Conservation (phyloP, 2,888 invertebrate genomes). For the Anthoptus insignis region DNA sequence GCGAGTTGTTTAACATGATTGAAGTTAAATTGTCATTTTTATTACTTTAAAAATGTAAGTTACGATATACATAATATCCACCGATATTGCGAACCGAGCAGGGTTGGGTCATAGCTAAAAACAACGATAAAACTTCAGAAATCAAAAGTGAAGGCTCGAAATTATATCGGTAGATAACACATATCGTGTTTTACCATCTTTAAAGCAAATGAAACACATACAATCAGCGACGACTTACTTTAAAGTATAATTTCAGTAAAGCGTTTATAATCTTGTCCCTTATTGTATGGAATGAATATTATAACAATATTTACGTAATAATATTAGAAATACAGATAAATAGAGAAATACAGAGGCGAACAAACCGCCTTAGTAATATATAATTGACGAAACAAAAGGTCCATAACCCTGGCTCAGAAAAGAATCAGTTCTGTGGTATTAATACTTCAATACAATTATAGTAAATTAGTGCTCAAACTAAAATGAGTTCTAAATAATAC, state of each 20-base stretch:
- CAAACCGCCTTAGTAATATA: not conserved
- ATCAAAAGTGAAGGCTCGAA: too few relatives aligned
- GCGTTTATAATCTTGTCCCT: slow-evolving; percentile 16
- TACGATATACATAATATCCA: not conserved
- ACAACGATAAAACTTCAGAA: too few relatives aligned
- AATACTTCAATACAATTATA: slow-evolving; percentile 5
- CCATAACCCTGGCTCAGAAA: slow-evolving; percentile 14
- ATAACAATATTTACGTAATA: not conserved
- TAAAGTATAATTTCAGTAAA: not conserved
- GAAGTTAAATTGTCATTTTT: not conserved
- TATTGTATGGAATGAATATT: not conserved
- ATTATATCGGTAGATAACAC: too few relatives aligned
- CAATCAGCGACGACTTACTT: not conserved
- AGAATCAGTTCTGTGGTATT: slow-evolving; percentile 17
- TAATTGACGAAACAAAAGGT: slow-evolving; percentile 27
- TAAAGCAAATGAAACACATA: not conserved
- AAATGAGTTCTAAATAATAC: slow-evolving; percentile 25
- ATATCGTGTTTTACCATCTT: too few relatives aligned
- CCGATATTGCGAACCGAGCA: too few relatives aligned
- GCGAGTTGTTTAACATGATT: too few relatives aligned
- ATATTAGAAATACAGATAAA: too few relatives aligned
- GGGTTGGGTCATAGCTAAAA: too few relatives aligned
- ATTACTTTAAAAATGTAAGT: not conserved
- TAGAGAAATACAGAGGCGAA: slow-evolving; percentile 9
- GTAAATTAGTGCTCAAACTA: slow-evolving; percentile 20